Evolutionary conservation across 2,888 invertebrate genomes (phyloP), one percentile per base, ranked within the genome.

Genomic region (Punctoribates punctum): DNA sequence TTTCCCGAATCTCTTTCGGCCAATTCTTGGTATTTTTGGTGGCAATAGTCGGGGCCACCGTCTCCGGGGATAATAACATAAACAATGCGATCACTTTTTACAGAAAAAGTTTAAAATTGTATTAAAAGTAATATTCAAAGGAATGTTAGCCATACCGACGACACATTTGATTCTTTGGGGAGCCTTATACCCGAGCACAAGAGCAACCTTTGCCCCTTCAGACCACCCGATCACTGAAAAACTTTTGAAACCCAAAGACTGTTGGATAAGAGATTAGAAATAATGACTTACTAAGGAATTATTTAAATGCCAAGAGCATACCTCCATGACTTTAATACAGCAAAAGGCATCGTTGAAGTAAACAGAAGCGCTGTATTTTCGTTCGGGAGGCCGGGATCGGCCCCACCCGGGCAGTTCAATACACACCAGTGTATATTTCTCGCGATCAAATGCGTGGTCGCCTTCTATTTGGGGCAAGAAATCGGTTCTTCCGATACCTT

Each of bases 331-430:
- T 60, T 23, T 20, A 1, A 23, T 3, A 5, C 23, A 9, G 2
- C 15, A 17, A 25, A 20, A 17, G 3, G 6, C 60, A 60, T 60
- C 60, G 13, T 60, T 60, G 3, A 25, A 3, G 25, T 60, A 60
- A 0, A 86, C 81, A 60, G 6, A 6, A 5, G 2, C 11, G 0
- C 87, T 85, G 82, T 92, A 94, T n/a, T 88, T 85, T 79, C 91
- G 87, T 34, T 88, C 85, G 0, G 93, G 93, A 0, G 93, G 94
- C 78, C 90, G 87, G 77, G 93, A 93, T 78, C 88, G 88, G 0
- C 94, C 94, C 85, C 92, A 94, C 0, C 94, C 94, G 0, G 92
- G 91, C 0, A 94, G 93, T 84, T 95, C 88, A 81, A 84, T 83
- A 15, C 82, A 82, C 48, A 84, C 80, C 42, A 84, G 23, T 0